Evolutionary conservation across 2,797 vertebrate species (phyloP).

Genomic region (Phrynocephalus forsythii): DNA sequence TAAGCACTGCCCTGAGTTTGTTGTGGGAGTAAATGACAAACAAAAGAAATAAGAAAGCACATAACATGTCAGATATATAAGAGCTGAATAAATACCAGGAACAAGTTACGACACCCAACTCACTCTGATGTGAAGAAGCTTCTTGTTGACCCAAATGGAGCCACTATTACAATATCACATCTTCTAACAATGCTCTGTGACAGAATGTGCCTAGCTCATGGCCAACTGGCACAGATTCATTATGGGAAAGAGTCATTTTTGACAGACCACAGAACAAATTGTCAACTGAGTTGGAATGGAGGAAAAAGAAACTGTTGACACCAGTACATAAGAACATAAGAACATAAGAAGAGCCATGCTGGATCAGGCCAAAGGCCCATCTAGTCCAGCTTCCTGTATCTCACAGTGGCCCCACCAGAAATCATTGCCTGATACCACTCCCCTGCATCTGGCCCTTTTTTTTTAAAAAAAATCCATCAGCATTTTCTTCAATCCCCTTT

Average conservation of each 20-base stretch:
- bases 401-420: no score
- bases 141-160: constrained; percentile 8
- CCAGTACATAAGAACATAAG: no score
- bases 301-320: constrained; percentile 4
- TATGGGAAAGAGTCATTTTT: not conserved
- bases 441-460: no score
- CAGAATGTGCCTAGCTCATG: constrained; percentile 12
- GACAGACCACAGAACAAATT: not conserved
- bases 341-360: no score
- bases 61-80: not conserved
- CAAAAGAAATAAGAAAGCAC: not conserved
- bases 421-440: no score
- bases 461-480: not conserved
- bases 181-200: constrained; percentile 3
- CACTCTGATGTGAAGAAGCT: not conserved
- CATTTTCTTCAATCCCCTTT: no score
- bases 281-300: constrained; percentile 17
- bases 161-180: not conserved
- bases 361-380: no score
- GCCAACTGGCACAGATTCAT: constrained; percentile 5
- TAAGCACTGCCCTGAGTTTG: no score
- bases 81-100: not conserved
- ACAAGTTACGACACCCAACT: not conserved
- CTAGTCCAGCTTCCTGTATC: no score
- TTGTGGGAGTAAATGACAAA: not conserved